Conservation (phyloP, 1,140 invertebrate genomes). For the Drosophila melanica region DNA sequence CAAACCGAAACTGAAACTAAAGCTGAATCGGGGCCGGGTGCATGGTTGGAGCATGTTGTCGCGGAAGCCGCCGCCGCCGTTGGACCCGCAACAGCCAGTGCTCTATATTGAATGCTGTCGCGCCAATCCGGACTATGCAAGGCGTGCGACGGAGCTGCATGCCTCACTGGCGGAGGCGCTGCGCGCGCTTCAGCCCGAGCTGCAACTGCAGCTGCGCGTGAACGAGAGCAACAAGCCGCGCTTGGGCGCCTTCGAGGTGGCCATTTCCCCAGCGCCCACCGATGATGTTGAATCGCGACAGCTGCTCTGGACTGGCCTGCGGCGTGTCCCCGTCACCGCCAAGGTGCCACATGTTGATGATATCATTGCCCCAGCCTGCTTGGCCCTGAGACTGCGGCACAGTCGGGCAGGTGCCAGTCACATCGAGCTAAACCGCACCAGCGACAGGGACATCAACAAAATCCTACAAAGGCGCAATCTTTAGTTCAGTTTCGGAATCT, state of each 20-base stretch:
- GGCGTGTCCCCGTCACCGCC: slow-evolving; percentile 54
- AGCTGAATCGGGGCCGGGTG: too few species aligned
- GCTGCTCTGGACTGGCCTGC: slow-evolving; percentile 64
- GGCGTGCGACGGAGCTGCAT: slow-evolving; percentile 50
- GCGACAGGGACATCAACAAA: slow-evolving; percentile 17
- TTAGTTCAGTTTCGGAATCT: neutral
- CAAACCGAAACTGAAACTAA: slow-evolving; percentile 9
- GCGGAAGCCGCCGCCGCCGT: neutral
- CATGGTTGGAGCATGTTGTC: neutral
- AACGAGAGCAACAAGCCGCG: slow-evolving; percentile 47
- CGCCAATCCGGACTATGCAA: slow-evolving; percentile 30
- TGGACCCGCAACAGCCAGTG: slow-evolving; percentile 59
- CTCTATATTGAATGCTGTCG: slow-evolving; percentile 72
- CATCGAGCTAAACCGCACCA: slow-evolving; percentile 4
- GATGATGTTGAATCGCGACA: slow-evolving; percentile 12
- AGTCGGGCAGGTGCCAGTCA: slow-evolving; percentile 16
- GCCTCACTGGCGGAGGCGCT: slow-evolving; percentile 45
- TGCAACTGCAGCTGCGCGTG: slow-evolving; percentile 62
- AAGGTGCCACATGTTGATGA: slow-evolving; percentile 69
- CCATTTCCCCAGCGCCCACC: slow-evolving; percentile 45
- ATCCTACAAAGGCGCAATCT: slow-evolving; percentile 17
- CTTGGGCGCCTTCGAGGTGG: slow-evolving; percentile 66
- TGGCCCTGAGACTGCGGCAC: slow-evolving; percentile 36
- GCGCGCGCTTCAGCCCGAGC: slow-evolving; percentile 29
- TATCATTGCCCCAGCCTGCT: slow-evolving; percentile 49